A percentile compares a stretch with the other conserved stretches of the same genome.
phyloP scores from a whole-genome alignment of 92 coral and sea anemone species.

The Nematostella vectensis region DNA sequence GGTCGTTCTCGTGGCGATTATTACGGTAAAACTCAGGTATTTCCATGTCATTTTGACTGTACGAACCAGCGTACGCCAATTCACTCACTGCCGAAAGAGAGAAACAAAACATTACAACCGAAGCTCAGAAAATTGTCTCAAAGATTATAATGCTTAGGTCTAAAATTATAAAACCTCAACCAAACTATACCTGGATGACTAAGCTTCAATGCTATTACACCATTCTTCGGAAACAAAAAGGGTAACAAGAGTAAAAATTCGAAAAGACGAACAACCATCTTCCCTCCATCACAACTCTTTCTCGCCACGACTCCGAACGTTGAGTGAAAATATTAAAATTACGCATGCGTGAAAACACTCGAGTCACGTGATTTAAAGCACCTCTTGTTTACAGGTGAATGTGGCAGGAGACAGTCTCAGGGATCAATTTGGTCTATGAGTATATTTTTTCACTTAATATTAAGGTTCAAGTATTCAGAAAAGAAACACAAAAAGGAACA shows the following conservation, averaged over 20 bases:
- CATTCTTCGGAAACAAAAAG: constrained; percentile 49
- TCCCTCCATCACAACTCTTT: constrained; percentile 73
- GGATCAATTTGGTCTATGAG: no score
- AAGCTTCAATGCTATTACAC: constrained; percentile 29
- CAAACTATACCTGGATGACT: constrained; percentile 33
- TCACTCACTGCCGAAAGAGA: constrained; percentile 50
- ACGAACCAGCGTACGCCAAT: constrained; percentile 65
- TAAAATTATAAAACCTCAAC: constrained; percentile 8
- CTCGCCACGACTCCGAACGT: constrained; percentile 45
- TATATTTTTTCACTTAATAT: no score
- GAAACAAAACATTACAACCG: constrained; percentile 41
- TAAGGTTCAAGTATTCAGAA: no score
- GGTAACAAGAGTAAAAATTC: constrained; percentile 68
- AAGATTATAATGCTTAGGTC: constrained; percentile 7
- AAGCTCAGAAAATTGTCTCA: neutral
- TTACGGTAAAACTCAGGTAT: constrained; percentile 9
- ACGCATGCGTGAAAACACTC: constrained; percentile 62
- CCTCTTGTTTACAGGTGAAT: no score
- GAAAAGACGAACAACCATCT: constrained; percentile 70
- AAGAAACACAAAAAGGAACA: no score
- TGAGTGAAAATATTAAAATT: constrained; percentile 46
- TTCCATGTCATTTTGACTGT: constrained; percentile 32
- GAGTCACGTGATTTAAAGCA: constrained; percentile 40
- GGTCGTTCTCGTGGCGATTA: constrained; percentile 5
- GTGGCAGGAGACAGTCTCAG: no score